These are phyloP conservation scores for Allacma fusca DNA, from an alignment of 2,888 invertebrate species.

Conservation along the genomic window DNA sequence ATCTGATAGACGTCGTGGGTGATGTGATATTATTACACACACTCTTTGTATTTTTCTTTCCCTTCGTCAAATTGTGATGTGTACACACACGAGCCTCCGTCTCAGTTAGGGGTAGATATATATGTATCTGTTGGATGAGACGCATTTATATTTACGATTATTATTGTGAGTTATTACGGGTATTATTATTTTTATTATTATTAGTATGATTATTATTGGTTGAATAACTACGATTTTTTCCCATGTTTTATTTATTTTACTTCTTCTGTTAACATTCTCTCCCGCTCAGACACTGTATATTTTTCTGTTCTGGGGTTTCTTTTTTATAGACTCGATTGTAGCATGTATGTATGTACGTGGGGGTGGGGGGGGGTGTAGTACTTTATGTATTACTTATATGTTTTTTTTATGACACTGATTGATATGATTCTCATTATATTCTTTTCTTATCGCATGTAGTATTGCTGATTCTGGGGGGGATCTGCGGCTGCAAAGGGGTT, in stretches of 20 bases:
- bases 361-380: not conserved
- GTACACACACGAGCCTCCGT: no score
- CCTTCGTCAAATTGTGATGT: no score
- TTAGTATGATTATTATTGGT: not conserved
- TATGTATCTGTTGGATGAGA: no score
- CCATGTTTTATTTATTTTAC: not conserved
- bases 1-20: not conserved
- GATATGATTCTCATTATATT: constrained; percentile 36
- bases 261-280: not conserved
- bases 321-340: no score
- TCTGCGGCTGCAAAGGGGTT: constrained; percentile 31
- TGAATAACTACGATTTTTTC: not conserved
- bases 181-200: not conserved
- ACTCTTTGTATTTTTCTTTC: not conserved
- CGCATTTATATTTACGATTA: constrained; percentile 3
- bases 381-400: not conserved
- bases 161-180: constrained; percentile 16
- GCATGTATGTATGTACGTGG: not conserved
- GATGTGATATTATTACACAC: constrained; percentile 17
- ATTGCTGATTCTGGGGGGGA: constrained; percentile 34
- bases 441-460: constrained; percentile 48
- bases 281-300: not conserved
- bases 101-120: no score
- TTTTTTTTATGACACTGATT: constrained; percentile 19
- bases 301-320: no score